phyloP scores from a whole-genome alignment of 2,113 vertebrate genomes.

The Sula dactylatra region DNA sequence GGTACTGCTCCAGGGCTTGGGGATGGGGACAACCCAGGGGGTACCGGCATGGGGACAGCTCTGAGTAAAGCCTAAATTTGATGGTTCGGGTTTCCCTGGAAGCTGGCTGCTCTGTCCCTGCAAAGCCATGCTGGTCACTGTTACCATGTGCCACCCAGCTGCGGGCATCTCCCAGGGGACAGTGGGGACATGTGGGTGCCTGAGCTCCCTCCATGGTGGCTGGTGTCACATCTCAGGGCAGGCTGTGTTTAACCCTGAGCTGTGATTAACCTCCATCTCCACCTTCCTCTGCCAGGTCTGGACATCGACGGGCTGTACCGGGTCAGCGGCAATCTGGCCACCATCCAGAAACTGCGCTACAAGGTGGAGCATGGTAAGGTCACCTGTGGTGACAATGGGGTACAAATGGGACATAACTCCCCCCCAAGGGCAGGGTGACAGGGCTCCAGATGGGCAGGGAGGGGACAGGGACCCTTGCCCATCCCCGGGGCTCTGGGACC shows the following conservation, averaged over 20 bases:
- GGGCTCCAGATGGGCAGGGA: background rate
- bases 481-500: background rate
- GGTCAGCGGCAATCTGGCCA: slow-evolving; percentile 92
- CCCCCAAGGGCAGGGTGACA: background rate
- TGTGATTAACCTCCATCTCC: background rate
- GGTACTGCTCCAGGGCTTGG: slow-evolving; percentile 52
- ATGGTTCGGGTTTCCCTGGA: background rate
- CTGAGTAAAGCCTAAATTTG: rapidly evolving
- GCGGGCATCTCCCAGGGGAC: background rate
- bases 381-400: rapidly evolving
- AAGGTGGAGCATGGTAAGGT: slow-evolving; percentile 90
- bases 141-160: background rate
- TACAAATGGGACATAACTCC: background rate
- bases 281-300: slow-evolving; percentile 71
- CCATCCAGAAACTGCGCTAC: slow-evolving; percentile 92
- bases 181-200: background rate
- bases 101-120: background rate
- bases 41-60: rapidly evolving
- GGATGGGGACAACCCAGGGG: background rate
- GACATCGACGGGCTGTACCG: slow-evolving; percentile 92
- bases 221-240: background rate
- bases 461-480: rapidly evolving
- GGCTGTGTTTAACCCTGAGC: background rate
- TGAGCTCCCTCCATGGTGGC: rapidly evolving
- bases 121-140: rapidly evolving